Conservation (phyloP, 1,140 invertebrate species). For the Drosophila pruinosa region DNA sequence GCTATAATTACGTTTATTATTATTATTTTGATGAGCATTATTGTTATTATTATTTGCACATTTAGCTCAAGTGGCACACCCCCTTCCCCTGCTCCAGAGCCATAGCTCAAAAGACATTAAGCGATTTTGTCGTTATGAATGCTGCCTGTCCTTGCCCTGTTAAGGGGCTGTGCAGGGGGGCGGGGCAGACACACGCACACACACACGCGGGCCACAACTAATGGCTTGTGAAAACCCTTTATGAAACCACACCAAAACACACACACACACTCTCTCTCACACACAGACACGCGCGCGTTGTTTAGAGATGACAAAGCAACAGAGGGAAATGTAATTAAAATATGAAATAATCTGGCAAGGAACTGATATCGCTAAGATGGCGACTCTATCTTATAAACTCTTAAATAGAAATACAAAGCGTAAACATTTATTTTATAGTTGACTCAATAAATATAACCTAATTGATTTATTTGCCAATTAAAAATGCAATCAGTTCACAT, state of each 20-base stretch:
- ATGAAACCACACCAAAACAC: conserved; percentile 18
- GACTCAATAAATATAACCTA: too few species aligned
- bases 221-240: conserved; percentile 75
- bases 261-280: not conserved
- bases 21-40: conserved; percentile 10
- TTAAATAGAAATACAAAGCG: too few species aligned
- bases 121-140: conserved; percentile 70
- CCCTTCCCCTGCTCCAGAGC: not conserved
- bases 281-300: not conserved
- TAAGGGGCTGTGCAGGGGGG: not conserved
- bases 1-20: conserved; percentile 1
- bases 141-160: conserved; percentile 23
- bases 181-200: not conserved
- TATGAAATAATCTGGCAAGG: too few species aligned
- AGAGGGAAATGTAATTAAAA: too few species aligned
- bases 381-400: too few species aligned
- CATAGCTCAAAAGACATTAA: conserved; percentile 67
- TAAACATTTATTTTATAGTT: too few species aligned
- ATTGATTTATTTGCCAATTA: too few species aligned
- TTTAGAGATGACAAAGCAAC: conserved; percentile 24
- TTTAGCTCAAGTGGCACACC: conserved; percentile 29
- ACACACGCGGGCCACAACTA: conserved; percentile 47
- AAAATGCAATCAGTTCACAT: too few species aligned
- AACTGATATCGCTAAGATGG: too few species aligned
- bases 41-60: conserved; percentile 57